A percentile compares a stretch with the other conserved stretches of the same genome.
Conservation (phyloP, 2,888 invertebrate species). For the Pemphredon lugubris region DNA sequence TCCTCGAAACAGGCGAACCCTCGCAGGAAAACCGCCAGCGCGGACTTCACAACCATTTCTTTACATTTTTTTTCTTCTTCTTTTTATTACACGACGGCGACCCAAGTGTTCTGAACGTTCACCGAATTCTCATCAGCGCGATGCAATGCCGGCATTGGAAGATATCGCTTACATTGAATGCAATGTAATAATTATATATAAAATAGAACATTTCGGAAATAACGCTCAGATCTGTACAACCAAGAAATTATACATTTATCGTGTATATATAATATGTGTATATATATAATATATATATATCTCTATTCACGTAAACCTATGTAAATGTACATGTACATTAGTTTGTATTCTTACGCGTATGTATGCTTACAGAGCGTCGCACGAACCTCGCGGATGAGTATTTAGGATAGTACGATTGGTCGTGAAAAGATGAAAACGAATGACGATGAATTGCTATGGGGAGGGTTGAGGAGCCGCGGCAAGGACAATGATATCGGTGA, state of each 20-base stretch:
- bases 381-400: slow-evolving; percentile 49
- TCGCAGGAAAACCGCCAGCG: slow-evolving; percentile 5
- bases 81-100: slow-evolving; percentile 32
- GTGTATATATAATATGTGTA: slow-evolving; percentile 57
- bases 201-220: slow-evolving; percentile 73
- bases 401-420: slow-evolving; percentile 53
- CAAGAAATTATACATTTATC: slow-evolving; percentile 67
- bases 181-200: slow-evolving; percentile 71
- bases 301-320: slow-evolving; percentile 53
- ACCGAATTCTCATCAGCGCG: slow-evolving; percentile 26
- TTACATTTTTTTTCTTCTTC: slow-evolving; percentile 1
- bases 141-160: slow-evolving; percentile 67
- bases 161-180: slow-evolving; percentile 63
- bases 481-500: slow-evolving; percentile 2
- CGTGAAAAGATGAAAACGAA: slow-evolving; percentile 32
- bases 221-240: slow-evolving; percentile 74
- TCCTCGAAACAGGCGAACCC: slow-evolving; percentile 31
- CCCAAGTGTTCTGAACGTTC: slow-evolving; percentile 38
- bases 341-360: slow-evolving; percentile 47
- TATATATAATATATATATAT: slow-evolving; percentile 56
- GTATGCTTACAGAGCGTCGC: slow-evolving; percentile 43
- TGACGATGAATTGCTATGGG: slow-evolving; percentile 2
- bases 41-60: slow-evolving; percentile 53
- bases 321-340: slow-evolving; percentile 59
- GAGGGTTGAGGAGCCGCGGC: neutral